A percentile compares a stretch with the other conserved stretches of the same genome.
Conservation (phyloP, 1,140 invertebrate species). For the Papilio glaucus region DNA sequence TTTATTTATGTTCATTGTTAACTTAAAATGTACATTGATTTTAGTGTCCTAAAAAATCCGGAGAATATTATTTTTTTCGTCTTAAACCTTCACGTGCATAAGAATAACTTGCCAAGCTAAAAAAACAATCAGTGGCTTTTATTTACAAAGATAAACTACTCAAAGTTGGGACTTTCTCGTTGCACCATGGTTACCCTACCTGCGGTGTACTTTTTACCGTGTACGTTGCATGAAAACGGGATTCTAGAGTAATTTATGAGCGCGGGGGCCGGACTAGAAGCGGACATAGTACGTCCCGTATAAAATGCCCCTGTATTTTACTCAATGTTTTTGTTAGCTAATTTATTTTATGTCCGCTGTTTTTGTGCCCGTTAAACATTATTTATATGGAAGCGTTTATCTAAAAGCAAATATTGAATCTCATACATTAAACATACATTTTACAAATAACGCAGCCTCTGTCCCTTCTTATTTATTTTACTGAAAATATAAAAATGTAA, state of each 20-base stretch:
- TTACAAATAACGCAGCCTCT: no score
- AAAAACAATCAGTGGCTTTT: no score
- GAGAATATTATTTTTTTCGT: no score
- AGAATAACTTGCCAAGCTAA: no score
- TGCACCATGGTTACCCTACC: not conserved
- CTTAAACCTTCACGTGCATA: no score
- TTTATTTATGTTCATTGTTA: no score
- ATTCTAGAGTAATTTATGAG: constrained; percentile 33
- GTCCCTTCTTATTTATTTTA: constrained; percentile 18
- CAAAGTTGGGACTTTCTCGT: not conserved
- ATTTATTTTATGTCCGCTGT: constrained; percentile 29
- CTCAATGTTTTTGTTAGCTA: constrained; percentile 34
- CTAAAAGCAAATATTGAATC: constrained; percentile 15
- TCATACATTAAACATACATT: not conserved
- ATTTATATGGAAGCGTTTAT: constrained; percentile 20
- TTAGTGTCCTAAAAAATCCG: no score
- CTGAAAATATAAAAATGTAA: not conserved
- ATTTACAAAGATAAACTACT: no score
- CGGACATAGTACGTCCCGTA: constrained; percentile 24
- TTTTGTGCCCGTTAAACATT: constrained; percentile 25
- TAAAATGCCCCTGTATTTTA: constrained; percentile 36
- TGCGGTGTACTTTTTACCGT: constrained; percentile 26
- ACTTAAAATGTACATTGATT: no score
- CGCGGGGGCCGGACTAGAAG: constrained; percentile 21
- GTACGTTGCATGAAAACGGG: constrained; percentile 29